phyloP scores from a whole-genome alignment of 2,888 invertebrate genomes.

The Pyrrhia umbra region DNA sequence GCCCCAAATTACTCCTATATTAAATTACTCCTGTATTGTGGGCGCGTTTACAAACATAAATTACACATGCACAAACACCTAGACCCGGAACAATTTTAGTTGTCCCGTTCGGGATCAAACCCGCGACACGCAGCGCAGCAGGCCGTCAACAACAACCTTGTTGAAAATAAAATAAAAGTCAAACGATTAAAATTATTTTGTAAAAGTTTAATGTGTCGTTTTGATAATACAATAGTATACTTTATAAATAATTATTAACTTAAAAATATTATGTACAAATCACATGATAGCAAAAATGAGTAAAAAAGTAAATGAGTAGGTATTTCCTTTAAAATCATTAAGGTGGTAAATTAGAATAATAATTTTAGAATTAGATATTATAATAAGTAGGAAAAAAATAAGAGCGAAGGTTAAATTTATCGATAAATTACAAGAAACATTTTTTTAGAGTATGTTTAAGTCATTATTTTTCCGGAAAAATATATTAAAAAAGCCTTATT shows the following conservation, averaged over 20 bases:
- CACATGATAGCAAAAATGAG: constrained; percentile 64
- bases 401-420: constrained; percentile 5
- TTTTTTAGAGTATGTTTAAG: constrained; percentile 10
- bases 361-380: constrained; percentile 26
- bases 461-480: constrained; percentile 29
- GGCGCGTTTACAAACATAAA: too few species aligned
- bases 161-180: constrained; percentile 24
- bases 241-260: constrained; percentile 56
- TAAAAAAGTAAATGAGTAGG: constrained; percentile 38
- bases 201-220: constrained; percentile 76
- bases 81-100: too few species aligned
- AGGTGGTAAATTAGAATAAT: constrained; percentile 29
- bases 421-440: constrained; percentile 8
- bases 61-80: too few species aligned
- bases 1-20: too few species aligned
- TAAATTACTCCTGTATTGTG: too few species aligned
- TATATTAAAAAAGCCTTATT: constrained; percentile 31
- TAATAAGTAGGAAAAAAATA: constrained; percentile 11
- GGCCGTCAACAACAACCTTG: neutral
- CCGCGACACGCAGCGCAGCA: too few species aligned
- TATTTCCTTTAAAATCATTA: constrained; percentile 14
- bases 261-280: constrained; percentile 72
- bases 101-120: too few species aligned
- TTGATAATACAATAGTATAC: constrained; percentile 66
- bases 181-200: constrained; percentile 53